Evolutionary conservation across 2,888 invertebrate species (phyloP).

Genomic region (Trissolcus japonicus): DNA sequence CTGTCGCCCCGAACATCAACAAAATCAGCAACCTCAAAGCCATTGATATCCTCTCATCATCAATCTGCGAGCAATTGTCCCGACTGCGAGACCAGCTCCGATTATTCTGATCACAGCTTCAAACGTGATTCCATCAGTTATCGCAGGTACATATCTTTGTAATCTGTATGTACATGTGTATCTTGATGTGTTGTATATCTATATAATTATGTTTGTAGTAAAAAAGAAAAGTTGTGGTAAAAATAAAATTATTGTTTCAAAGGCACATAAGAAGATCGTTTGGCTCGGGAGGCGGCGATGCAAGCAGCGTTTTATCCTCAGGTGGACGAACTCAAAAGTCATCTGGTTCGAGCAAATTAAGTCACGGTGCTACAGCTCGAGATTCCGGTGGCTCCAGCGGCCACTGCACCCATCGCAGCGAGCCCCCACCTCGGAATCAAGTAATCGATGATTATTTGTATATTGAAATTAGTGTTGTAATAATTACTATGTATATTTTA

Average conservation of each 20-base stretch:
- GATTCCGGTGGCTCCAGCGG: conserved; percentile 90
- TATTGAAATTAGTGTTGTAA: not conserved
- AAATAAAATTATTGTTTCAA: conserved; percentile 57
- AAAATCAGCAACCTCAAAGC: conserved; percentile 66
- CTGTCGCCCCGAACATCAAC: conserved; percentile 72
- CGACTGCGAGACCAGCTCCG: conserved; percentile 75
- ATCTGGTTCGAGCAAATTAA: conserved; percentile 75
- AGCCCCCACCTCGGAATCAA: conserved; percentile 79
- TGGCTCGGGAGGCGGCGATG: conserved; percentile 74
- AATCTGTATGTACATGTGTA: not conserved
- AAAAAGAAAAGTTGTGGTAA: not conserved
- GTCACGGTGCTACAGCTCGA: conserved; percentile 76
- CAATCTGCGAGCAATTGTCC: conserved; percentile 69
- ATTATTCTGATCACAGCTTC: conserved; percentile 74
- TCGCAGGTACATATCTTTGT: conserved; percentile 65
- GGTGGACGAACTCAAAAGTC: conserved; percentile 79
- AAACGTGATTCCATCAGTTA: conserved; percentile 73
- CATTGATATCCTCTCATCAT: conserved; percentile 62
- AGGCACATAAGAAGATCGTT: conserved; percentile 72
- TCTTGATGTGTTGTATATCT: too few relatives aligned
- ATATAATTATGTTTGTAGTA: not conserved
- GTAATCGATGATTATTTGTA: conserved; percentile 59
- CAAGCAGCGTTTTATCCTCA: conserved; percentile 73
- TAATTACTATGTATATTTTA: too few relatives aligned
- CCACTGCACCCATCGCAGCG: conserved; percentile 89